Evolutionary conservation across 1,140 invertebrate species (phyloP), one percentile per base, ranked within the genome.

Genomic region (Druon quercuslanigerum): DNA sequence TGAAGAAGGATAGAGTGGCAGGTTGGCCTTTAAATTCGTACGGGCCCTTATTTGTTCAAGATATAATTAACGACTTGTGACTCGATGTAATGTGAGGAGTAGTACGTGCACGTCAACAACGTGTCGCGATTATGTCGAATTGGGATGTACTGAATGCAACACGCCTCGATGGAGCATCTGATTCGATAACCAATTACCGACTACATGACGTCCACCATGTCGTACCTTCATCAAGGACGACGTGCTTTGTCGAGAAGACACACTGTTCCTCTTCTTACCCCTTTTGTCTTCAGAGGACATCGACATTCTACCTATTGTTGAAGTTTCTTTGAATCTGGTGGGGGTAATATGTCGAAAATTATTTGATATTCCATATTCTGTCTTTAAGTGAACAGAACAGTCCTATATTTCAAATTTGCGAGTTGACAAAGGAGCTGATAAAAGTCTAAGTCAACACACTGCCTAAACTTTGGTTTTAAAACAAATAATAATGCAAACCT

Each of bases 141-240:
- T 66, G 57, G 57, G 57, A 66, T 25, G 25, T 33, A 66, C 57
- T 66, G 57, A 66, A 66, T 66, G 57, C 57, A 66, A 33, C 57
- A 66, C 20, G 57, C 57, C 57, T 66, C 74, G 83, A 85, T 78
- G 77, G 77, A 73, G 66, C 80, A 74, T 83, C 74, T 72, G 84
- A 85, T 85, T 83, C 84, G 81, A 85, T 85, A 85, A 74, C 82
- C 83, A 85, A 85, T 85, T 85, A 85, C 83, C 76, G 82, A 83
- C 79, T 79, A 85, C 84, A 85, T 84, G 83, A 71, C 77, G 81
- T 85, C 76, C 74, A 83, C 75, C 82, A 83, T 83, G 83, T 84
- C 79, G 19, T 78, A 75, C 72, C 76, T 79, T 17, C 33, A 74
- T 46, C 72, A 50, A 74, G 70, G 70, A 17, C 60, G 77, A 79